Percentiles rank a stretch among this genome's conserved stretches.
phyloP scores from a whole-genome alignment of 1,140 invertebrate genomes.

The Saccostrea cuccullata region DNA sequence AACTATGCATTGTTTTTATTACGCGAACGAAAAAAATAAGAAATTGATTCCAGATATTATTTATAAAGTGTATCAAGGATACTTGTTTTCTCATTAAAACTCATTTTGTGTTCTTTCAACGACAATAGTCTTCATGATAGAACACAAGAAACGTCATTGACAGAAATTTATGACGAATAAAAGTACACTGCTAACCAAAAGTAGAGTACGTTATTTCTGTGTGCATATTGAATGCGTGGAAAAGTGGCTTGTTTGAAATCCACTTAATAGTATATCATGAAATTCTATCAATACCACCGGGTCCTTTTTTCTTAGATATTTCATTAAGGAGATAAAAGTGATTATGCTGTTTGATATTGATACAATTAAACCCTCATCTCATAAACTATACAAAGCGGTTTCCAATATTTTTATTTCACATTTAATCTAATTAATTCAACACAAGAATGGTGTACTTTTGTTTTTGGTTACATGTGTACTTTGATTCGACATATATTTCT shows the following conservation, averaged over 20 bases:
- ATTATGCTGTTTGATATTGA: too few relatives aligned
- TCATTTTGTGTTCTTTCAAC: not conserved
- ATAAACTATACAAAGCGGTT: too few relatives aligned
- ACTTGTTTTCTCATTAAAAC: not conserved
- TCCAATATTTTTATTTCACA: too few relatives aligned
- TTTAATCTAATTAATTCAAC: not conserved
- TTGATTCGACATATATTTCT: too few relatives aligned
- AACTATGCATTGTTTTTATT: not conserved
- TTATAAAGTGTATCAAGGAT: slow-evolving; percentile 4
- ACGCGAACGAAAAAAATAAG: not conserved
- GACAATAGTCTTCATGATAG: not conserved
- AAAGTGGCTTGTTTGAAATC: not conserved
- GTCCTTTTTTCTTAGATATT: too few relatives aligned
- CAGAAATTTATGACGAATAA: not conserved
- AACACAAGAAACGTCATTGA: not conserved
- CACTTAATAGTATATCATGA: not conserved
- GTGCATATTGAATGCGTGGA: not conserved
- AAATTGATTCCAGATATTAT: slow-evolving; percentile 24
- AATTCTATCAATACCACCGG: too few relatives aligned
- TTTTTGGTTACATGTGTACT: too few relatives aligned
- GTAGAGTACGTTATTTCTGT: not conserved
- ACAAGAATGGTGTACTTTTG: not conserved
- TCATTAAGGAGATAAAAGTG: too few relatives aligned
- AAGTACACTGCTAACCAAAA: not conserved
- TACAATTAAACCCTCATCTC: too few relatives aligned